Evolutionary conservation across 1,140 invertebrate species (phyloP).

Genomic region (Pachyrhynchus sulphureomaculatus): DNA sequence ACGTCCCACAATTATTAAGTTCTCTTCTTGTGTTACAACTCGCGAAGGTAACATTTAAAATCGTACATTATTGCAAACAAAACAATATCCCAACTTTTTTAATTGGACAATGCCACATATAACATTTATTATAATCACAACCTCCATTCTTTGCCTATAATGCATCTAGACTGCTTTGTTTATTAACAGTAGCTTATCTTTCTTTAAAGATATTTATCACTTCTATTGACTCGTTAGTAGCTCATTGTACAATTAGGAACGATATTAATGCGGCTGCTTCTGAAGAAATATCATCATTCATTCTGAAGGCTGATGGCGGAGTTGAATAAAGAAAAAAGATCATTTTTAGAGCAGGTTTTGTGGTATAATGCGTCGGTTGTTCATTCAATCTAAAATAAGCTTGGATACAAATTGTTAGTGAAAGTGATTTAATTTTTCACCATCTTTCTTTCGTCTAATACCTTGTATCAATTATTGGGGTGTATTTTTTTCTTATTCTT

Average conservation of each 20-base stretch:
- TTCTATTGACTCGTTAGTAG: constrained; percentile 27
- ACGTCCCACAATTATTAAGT: too few species aligned
- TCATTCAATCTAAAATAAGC: too few species aligned
- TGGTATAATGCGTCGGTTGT: not conserved
- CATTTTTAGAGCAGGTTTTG: not conserved
- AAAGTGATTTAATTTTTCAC: too few species aligned
- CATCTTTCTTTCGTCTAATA: too few species aligned
- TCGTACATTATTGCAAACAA: too few species aligned
- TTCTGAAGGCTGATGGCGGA: constrained; percentile 2
- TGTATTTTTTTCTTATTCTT: too few species aligned
- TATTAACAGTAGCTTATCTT: constrained; percentile 30
- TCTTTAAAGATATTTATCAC: constrained; percentile 24
- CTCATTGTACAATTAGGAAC: constrained; percentile 25
- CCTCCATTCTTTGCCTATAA: constrained; percentile 20
- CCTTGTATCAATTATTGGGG: too few species aligned
- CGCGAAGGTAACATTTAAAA: too few species aligned
- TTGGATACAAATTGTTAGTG: too few species aligned
- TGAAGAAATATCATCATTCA: constrained; percentile 12
- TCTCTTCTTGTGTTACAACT: too few species aligned
- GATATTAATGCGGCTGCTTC: constrained; percentile 19
- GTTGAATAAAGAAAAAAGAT: constrained; percentile 1
- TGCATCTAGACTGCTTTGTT: constrained; percentile 29
- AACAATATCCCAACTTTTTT: too few species aligned
- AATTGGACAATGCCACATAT: not conserved
- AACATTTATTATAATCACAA: constrained; percentile 28